Evolutionary conservation across 92 coral and sea anemone genomes (phyloP), one percentile per base, ranked within the genome.

Genomic region (Actinernus sp.): DNA sequence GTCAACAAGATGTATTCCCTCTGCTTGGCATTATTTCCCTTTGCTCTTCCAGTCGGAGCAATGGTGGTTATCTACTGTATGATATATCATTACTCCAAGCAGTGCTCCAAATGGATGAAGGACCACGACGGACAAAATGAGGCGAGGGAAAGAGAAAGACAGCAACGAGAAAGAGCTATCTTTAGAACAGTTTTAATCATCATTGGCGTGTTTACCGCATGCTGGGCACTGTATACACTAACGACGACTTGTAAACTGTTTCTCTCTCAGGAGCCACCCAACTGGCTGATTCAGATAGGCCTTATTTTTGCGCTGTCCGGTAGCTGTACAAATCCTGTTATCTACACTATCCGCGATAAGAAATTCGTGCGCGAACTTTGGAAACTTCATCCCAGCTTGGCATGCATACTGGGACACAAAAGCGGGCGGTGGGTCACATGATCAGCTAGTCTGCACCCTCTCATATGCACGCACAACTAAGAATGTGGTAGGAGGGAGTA

Each of bases 261-360:
- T 14, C 50, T 73, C 16, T 49, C 47, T 34, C 64, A 58, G 47
- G 48, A 63, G 21, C 92, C 97, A 7, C 92, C 97, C 0, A 50
- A 62, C 31, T 90, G 97, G 97, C 76, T 90, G n/a, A 59, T 90
- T 58, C 89, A 90, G 51, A 65, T 90, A 16, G 89, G 97, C 10
- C 39, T 90, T 19, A 75, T 90, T 55, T 36, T 81, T 4, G 89
- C 97, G 17, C 22, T 83, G 2, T 22, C 89, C 4, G 89, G 89
- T 67, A 86, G 97, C 62, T 65, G 85, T 21, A 76, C 61, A 10
- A 90, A 90, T 30, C 97, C 92, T 0, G 86, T 58, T 8, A 86
- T 90, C 55, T 90, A 90, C 56, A 79, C 97, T 17, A 63, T 82
- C 4, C 74, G 89, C 3, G 97, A 90, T 33, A 86, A 65, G 25